Base-by-base conservation (phyloP, 2,888 invertebrate genomes). In the Cerastis leucographa region DNA sequence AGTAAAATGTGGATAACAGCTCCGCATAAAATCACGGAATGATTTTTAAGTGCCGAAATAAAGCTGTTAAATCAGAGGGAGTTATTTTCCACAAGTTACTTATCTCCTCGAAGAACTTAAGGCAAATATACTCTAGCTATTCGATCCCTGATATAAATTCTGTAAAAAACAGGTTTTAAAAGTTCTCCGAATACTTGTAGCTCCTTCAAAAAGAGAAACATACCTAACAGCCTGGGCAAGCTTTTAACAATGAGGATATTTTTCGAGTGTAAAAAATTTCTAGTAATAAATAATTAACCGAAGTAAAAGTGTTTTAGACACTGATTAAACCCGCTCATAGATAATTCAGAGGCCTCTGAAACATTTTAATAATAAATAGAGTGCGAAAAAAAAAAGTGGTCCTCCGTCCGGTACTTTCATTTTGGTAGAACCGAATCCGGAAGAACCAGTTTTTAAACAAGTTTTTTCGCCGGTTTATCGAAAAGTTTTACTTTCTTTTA, bases 291-390 rank as follows among this genome's bases (percentile, higher is more conserved):
- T 64, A 71, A 70, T 42, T 71, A 54, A 81, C 22, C 14, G 0
- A 40, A 59, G 62, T 56, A 66, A 65, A 82, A 72, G 68, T 85
- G 71, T 71, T 71, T 71, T 62, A 72, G 69, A 59, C 67, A 42
- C 65, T 81, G 69, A 81, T 82, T 85, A 81, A 86, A 66, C 40
- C 74, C 49, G 56, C 61, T 72, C 29, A 88, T 87, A 65, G 76
- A 86, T 74, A 72, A 87, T 88, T 88, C 80, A 86, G 74, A 67
- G n/a, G 70, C 74, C 61, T 78, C 74, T 84, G 76, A 81, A 76
- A 56, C 46, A 25, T 67, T 54, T 88, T 66, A 86, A 82, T 87
- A 80, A 87, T 82, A 78, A 81, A 86, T 86, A 46, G 67, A 66
- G 80, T 61, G 29, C 59, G 62, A 12, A 68, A 74, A 12, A 68